A percentile compares a stretch with the other conserved stretches of the same genome.
These are phyloP conservation scores for Hanleya hanleyi DNA, from an alignment of 2,888 invertebrate genomes.

Conservation along the genomic window DNA sequence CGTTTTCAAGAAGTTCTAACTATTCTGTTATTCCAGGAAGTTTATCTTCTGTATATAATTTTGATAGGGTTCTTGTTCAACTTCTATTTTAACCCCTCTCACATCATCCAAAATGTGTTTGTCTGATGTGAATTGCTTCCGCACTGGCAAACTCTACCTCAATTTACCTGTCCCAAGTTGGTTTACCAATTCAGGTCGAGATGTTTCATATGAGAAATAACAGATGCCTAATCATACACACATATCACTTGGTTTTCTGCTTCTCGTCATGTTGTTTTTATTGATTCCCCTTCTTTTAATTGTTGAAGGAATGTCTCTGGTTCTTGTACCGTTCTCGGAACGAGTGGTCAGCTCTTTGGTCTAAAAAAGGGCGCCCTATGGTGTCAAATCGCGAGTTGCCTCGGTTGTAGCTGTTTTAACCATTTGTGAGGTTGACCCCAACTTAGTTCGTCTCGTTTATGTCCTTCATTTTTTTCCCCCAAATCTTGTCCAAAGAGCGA, in stretches of 20 bases:
- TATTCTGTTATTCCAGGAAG: neutral
- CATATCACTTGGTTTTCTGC: too few relatives aligned
- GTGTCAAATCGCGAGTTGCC: too few relatives aligned
- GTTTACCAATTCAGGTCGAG: neutral
- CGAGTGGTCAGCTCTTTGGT: neutral
- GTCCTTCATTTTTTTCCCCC: neutral
- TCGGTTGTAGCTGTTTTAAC: neutral
- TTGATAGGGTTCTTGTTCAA: neutral
- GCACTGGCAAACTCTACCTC: neutral
- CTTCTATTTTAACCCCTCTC: neutral
- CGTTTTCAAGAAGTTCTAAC: neutral
- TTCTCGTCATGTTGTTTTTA: neutral
- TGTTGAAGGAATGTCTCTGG: neutral
- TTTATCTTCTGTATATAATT: neutral
- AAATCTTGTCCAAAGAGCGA: too few relatives aligned
- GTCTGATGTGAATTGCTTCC: neutral
- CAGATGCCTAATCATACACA: too few relatives aligned
- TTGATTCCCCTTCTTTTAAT: neutral
- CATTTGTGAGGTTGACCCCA: neutral
- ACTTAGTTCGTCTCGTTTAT: neutral
- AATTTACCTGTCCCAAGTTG: neutral
- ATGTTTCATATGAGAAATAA: too few relatives aligned
- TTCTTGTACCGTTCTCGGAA: neutral
- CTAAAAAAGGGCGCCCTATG: too few relatives aligned
- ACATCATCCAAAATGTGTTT: neutral